These are phyloP conservation scores for Margaritifera margaritifera DNA, from an alignment of 2,888 invertebrate species.

Conservation along the genomic window DNA sequence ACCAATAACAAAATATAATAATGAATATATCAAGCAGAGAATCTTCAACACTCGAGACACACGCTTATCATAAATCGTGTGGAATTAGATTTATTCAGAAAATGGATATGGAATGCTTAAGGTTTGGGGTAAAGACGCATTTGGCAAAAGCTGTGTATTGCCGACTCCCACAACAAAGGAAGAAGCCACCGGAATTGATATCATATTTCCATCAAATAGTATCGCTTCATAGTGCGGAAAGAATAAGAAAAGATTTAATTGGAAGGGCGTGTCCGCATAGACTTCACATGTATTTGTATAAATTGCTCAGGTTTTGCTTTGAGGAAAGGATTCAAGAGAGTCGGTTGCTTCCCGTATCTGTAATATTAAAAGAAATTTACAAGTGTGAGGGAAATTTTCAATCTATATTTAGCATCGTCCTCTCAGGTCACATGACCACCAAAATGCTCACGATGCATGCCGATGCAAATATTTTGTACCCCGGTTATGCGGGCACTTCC, in stretches of 20 bases:
- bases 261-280: conserved; percentile 11
- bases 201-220: conserved; percentile 34
- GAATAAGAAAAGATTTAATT: conserved; percentile 4
- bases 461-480: conserved; percentile 36
- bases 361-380: conserved; percentile 44
- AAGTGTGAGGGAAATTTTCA: conserved; percentile 39
- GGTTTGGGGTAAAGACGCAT: too few relatives aligned
- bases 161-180: too few relatives aligned
- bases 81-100: too few relatives aligned
- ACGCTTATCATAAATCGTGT: too few relatives aligned
- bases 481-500: conserved; percentile 10
- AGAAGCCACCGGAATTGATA: conserved; percentile 21
- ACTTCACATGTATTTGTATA: conserved; percentile 27
- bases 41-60: too few relatives aligned
- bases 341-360: conserved; percentile 32
- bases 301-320: conserved; percentile 36
- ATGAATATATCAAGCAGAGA: too few relatives aligned
- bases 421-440: conserved; percentile 26
- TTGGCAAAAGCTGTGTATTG: too few relatives aligned
- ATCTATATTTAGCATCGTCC: conserved; percentile 45
- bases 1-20: too few relatives aligned
- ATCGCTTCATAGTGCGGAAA: conserved; percentile 20
- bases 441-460: conserved; percentile 21
- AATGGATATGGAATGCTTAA: too few relatives aligned
- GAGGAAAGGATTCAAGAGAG: conserved; percentile 35